A percentile compares a stretch with the other conserved stretches of the same genome.
Evolutionary conservation across 2,797 vertebrate species (phyloP).

Genomic region (Echiichthys vipera): DNA sequence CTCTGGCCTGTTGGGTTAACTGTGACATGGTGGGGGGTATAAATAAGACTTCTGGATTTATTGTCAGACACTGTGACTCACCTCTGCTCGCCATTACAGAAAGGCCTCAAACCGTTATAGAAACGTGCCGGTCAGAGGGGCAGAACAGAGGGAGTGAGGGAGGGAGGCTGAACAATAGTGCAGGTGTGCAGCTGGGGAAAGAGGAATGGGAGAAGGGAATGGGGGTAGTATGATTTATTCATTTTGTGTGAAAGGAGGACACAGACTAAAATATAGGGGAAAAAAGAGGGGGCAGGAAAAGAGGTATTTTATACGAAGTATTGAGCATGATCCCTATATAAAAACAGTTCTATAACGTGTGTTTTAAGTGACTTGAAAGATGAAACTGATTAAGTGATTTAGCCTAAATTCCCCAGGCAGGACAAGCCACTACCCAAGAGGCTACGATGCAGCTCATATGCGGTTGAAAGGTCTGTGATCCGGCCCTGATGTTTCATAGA

Average conservation of each 20-base stretch:
- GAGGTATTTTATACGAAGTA: not conserved
- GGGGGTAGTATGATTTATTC: constrained; percentile 54
- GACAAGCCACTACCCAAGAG: constrained; percentile 37
- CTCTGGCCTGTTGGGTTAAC: constrained; percentile 24
- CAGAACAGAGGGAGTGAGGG: constrained; percentile 21
- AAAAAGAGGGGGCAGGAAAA: not conserved
- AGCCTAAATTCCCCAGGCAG: constrained; percentile 28
- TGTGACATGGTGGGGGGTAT: constrained; percentile 49
- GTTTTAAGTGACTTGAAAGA: constrained; percentile 45
- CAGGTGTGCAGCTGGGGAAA: constrained; percentile 62
- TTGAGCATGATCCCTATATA: not conserved
- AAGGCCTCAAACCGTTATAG: constrained; percentile 14
- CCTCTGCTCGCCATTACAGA: constrained; percentile 4
- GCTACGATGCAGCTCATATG: constrained; percentile 31
- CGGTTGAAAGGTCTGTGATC: constrained; percentile 50
- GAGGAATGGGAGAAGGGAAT: constrained; percentile 25
- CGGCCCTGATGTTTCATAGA: constrained; percentile 51
- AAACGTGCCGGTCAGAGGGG: constrained; percentile 42
- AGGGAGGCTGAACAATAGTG: constrained; percentile 47
- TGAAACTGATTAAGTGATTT: constrained; percentile 40
- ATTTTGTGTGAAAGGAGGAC: constrained; percentile 15
- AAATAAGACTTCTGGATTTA: constrained; percentile 50
- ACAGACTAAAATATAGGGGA: constrained; percentile 5
- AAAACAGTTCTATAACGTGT: constrained; percentile 36
- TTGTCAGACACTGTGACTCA: constrained; percentile 28